Conservation (phyloP, 1,140 invertebrate species). For the Drosophila tristis region DNA sequence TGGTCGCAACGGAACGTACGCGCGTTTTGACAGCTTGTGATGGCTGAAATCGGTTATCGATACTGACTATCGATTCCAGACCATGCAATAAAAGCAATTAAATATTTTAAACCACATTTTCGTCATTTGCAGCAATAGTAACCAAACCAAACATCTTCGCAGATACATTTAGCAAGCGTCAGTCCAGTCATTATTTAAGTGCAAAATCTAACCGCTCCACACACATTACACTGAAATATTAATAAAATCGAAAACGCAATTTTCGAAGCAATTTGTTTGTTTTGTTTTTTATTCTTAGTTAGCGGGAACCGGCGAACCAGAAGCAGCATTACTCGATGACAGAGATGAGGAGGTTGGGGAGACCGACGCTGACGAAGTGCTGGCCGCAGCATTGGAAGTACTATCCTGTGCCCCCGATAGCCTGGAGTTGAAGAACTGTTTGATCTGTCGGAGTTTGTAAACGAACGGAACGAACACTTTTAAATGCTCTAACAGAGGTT, state of each 20-base stretch:
- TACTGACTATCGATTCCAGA: too few relatives aligned
- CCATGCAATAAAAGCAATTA: neutral
- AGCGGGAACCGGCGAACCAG: conserved; percentile 79
- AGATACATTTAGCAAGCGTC: too few relatives aligned
- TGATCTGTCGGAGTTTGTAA: conserved; percentile 60
- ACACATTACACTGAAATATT: neutral
- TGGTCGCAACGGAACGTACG: neutral
- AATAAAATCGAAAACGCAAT: conserved; percentile 7
- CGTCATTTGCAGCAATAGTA: neutral
- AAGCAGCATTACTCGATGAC: conserved; percentile 78
- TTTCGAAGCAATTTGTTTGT: conserved; percentile 64
- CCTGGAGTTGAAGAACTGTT: conserved; percentile 79
- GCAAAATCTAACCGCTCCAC: neutral
- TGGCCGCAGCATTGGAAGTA: conserved; percentile 49
- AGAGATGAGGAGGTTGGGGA: conserved; percentile 80
- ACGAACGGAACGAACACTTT: conserved; percentile 4
- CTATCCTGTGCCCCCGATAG: conserved; percentile 64
- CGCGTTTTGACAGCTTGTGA: too few relatives aligned
- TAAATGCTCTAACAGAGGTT: neutral
- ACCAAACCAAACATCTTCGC: too few relatives aligned
- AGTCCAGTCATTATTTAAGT: neutral
- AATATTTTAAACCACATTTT: neutral
- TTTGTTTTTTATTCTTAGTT: conserved; percentile 64
- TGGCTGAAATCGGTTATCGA: conserved; percentile 5
- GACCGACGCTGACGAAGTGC: conserved; percentile 72